phyloP scores from a whole-genome alignment of 2,113 vertebrate species.

The Lampris megalopsis region DNA sequence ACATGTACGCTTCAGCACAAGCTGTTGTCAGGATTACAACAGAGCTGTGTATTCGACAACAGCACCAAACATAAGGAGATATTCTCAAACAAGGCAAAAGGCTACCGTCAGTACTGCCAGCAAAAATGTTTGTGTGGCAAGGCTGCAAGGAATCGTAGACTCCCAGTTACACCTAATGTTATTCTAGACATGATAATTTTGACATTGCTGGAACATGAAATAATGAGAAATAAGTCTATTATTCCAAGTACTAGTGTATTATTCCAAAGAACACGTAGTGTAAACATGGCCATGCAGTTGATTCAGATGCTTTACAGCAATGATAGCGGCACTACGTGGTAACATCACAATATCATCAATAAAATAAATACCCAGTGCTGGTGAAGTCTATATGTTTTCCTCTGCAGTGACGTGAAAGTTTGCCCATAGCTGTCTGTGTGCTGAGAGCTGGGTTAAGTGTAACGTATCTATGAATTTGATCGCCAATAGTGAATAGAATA shows the following conservation, averaged over 20 bases:
- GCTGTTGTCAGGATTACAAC: conserved; percentile 48
- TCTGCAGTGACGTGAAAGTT: not conserved
- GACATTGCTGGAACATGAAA: no score
- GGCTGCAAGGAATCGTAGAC: conserved; percentile 19
- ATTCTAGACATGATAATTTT: no score
- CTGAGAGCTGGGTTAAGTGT: not conserved
- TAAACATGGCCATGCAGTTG: no score
- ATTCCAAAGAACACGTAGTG: no score
- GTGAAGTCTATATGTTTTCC: not conserved
- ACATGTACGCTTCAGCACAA: conserved; percentile 34
- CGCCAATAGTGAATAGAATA: not conserved
- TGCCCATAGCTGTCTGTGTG: not conserved
- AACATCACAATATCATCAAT: no score
- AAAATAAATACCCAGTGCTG: no score
- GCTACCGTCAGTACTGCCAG: conserved; percentile 59
- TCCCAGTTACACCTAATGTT: no score
- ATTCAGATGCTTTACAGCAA: no score
- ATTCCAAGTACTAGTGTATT: no score
- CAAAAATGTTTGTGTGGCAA: conserved; percentile 43
- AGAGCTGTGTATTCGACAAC: conserved; percentile 27
- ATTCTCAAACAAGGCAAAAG: conserved; percentile 35
- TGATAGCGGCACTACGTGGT: no score
- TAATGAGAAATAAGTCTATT: no score
- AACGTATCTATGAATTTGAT: not conserved
- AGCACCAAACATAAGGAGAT: conserved; percentile 29